These are phyloP conservation scores for Heliocidaris tuberculata DNA, from an alignment of 35 echinoderm and acorn worm genomes.

Conservation along the genomic window DNA sequence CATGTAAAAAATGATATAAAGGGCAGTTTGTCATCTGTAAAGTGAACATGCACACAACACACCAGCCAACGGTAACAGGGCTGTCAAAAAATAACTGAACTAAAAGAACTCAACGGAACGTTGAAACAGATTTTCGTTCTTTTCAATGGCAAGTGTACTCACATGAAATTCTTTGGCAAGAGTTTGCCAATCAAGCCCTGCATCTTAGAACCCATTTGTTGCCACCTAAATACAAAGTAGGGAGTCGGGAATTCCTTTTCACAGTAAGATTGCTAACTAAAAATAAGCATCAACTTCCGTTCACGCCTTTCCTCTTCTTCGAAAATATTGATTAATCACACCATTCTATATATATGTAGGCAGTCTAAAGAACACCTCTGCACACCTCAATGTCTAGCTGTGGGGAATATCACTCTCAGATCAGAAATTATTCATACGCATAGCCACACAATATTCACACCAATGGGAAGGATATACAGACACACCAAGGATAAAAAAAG, in stretches of 20 bases:
- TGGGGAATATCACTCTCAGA: not conserved
- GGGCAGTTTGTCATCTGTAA: slow-evolving; percentile 40
- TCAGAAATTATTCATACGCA: not conserved
- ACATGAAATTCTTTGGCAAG: slow-evolving; percentile 95
- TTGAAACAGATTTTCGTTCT: slow-evolving; percentile 52
- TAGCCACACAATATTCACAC: slow-evolving; percentile 8
- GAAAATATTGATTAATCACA: slow-evolving; percentile 6
- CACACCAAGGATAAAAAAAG: not conserved
- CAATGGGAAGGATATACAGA: not conserved
- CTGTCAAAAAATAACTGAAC: not conserved
- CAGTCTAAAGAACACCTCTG: not conserved
- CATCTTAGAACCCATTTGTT: slow-evolving; percentile 94
- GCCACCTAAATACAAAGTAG: slow-evolving; percentile 79
- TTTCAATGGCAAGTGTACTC: slow-evolving; percentile 69
- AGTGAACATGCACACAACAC: slow-evolving; percentile 49
- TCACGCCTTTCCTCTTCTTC: not conserved
- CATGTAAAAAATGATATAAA: slow-evolving; percentile 6
- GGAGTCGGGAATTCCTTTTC: slow-evolving; percentile 43
- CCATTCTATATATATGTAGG: not conserved
- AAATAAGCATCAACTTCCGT: not conserved
- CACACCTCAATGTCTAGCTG: not conserved
- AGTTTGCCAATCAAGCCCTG: slow-evolving; percentile 86
- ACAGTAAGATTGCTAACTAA: slow-evolving; percentile 40
- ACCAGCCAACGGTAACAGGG: slow-evolving; percentile 41
- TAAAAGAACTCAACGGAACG: slow-evolving; percentile 38